Conservation (phyloP, 2,113 vertebrate genomes). For the Periophthalmodon schlosseri region DNA sequence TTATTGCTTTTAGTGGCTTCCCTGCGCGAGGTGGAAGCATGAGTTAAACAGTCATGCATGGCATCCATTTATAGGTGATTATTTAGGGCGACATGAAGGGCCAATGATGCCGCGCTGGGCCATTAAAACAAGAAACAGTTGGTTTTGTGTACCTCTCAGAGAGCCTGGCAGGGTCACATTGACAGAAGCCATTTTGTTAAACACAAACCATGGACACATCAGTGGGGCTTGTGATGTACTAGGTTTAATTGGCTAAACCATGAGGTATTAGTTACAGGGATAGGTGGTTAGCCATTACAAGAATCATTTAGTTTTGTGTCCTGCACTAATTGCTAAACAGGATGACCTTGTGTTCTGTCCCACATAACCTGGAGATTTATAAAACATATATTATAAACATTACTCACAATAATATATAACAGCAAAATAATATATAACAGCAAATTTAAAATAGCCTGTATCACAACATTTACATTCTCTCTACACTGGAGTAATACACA, state of each 20-base stretch:
- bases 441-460: too few relatives aligned
- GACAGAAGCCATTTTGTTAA: slow-evolving; percentile 40
- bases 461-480: too few relatives aligned
- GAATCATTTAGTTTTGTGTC: neutral
- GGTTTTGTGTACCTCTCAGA: slow-evolving; percentile 49
- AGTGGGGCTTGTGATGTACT: neutral
- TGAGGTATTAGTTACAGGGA: neutral
- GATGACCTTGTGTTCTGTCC: too few relatives aligned
- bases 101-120: slow-evolving; percentile 19
- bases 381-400: too few relatives aligned
- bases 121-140: slow-evolving; percentile 53
- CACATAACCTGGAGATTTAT: too few relatives aligned
- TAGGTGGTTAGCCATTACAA: neutral
- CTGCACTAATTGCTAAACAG: neutral
- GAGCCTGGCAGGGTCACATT: slow-evolving; percentile 33
- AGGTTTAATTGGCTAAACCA: neutral
- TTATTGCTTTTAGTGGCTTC: neutral
- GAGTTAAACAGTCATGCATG: neutral
- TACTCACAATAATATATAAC: too few relatives aligned
- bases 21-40: neutral
- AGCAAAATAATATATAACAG: too few relatives aligned
- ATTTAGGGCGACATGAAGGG: slow-evolving; percentile 11
- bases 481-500: too few relatives aligned
- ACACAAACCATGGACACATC: slow-evolving; percentile 1
- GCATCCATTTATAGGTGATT: slow-evolving; percentile 15